Base-by-base conservation (phyloP, 2,797 vertebrate species). In the Chaunax sp. region DNA sequence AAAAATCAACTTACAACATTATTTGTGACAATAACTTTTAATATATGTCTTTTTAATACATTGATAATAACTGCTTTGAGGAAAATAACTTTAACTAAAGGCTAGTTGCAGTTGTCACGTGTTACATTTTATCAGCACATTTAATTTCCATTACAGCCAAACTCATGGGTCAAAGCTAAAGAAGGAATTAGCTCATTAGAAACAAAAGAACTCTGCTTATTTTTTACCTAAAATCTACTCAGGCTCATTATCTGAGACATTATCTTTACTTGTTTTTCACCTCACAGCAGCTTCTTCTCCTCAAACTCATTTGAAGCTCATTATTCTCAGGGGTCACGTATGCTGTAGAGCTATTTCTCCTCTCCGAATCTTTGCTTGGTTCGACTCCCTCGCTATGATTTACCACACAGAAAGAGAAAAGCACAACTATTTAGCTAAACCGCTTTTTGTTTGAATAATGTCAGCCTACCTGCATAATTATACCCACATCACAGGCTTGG, bases 381-480 rank as follows among this genome's bases (percentile, higher is more conserved):
- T 69, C 20, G 35, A 52, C 46, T 72, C 57, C 26, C 63, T 50
- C 64, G 60, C 57, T 45, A 16, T 16, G 54, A 28, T 18, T 40
- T 8, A 53, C 25, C 33, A 20, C 35, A 51, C 23, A 41, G 6
- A 57, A 60, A 70, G 30, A 70, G 30, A 59, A 41, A 62, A 65
- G 80, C 43, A 82, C 56, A 81, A 81, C 71, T 67, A 56, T 67
- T 81, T 72, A 67, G 44, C 73, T 70, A 63, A 83, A 84, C 72
- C 63, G 54, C 55, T 75, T 72, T 79, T 65, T 66, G 77, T 82
- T 83, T 82, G 62, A 84, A 87, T 81, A 77, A 81, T 77, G 64
- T 71, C 64, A 64, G 57, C 60, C 65, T 71, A 83, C 82, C 82
- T 82, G 68, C 54, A 78, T 82, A 83, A 87, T 89, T 84, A n/a